Conservation (phyloP, 2,888 invertebrate genomes). For the Amphiduros pacificus region DNA sequence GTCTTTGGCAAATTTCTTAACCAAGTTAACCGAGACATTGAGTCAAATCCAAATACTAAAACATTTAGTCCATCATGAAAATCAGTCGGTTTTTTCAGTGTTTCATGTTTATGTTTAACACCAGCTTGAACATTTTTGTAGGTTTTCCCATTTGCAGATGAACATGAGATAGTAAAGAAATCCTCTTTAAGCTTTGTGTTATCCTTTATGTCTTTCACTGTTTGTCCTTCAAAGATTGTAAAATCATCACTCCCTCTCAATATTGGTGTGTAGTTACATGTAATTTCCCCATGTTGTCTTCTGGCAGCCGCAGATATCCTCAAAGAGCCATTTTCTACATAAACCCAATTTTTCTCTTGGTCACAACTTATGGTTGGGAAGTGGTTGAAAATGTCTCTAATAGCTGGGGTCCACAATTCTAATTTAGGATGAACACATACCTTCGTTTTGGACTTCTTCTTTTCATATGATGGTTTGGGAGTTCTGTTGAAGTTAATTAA, state of each 20-base stretch:
- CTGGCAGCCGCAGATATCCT: conserved; percentile 64
- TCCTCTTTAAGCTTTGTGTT: conserved; percentile 17
- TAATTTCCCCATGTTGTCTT: conserved; percentile 57
- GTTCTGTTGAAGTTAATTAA: too few species aligned
- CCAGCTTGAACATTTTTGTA: conserved; percentile 72
- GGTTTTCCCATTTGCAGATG: conserved; percentile 45
- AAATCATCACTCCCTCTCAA: conserved; percentile 14
- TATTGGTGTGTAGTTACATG: conserved; percentile 64
- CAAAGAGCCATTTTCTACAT: conserved; percentile 69
- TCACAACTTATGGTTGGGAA: conserved; percentile 71
- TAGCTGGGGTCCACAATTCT: conserved; percentile 71
- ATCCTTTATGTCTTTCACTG: not conserved
- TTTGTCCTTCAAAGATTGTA: conserved; percentile 3
- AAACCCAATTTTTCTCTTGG: conserved; percentile 73
- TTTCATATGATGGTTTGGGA: too few species aligned
- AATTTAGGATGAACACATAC: conserved; percentile 71
- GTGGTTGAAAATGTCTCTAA: conserved; percentile 72
- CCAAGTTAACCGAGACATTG: conserved; percentile 72
- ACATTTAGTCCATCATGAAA: conserved; percentile 21
- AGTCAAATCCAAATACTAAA: conserved; percentile 84
- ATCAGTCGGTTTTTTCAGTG: not conserved
- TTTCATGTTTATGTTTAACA: conserved; percentile 31
- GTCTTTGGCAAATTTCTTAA: conserved; percentile 47
- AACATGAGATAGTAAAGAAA: conserved; percentile 30
- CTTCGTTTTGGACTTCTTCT: too few species aligned